phyloP scores from a whole-genome alignment of 2,888 invertebrate species.

The Lithosia quadra region DNA sequence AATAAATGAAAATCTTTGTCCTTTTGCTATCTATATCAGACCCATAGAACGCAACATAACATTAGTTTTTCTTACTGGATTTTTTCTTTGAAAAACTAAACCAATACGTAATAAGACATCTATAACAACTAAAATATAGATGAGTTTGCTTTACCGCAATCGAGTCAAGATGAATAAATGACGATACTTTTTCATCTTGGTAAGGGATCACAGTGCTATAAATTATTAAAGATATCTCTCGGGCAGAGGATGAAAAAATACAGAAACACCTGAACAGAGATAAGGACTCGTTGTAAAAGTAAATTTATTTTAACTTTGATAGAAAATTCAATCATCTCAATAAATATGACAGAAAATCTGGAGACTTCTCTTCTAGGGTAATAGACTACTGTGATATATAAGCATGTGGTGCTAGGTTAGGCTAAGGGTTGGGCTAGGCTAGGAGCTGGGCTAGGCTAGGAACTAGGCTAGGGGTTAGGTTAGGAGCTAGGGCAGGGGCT shows the following conservation, averaged over 20 bases:
- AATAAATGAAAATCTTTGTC: too few species aligned
- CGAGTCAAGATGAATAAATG: slow-evolving; percentile 45
- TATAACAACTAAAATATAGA: slow-evolving; percentile 6
- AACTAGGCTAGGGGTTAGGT: too few species aligned
- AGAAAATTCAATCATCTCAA: slow-evolving; percentile 17
- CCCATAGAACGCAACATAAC: neutral
- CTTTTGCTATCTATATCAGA: neutral
- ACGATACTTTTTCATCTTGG: slow-evolving; percentile 47
- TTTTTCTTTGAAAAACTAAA: neutral
- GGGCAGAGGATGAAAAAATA: slow-evolving; percentile 29
- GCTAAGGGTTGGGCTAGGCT: too few species aligned
- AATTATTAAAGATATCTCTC: slow-evolving; percentile 48
- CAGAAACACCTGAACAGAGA: slow-evolving; percentile 31
- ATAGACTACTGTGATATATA: too few species aligned
- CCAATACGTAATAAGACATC: slow-evolving; percentile 2
- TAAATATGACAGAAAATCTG: neutral
- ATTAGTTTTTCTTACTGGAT: neutral
- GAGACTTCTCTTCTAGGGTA: neutral
- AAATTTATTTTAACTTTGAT: slow-evolving; percentile 18
- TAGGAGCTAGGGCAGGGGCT: too few species aligned
- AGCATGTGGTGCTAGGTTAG: too few species aligned
- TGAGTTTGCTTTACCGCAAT: slow-evolving; percentile 28
- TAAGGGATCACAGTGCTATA: slow-evolving; percentile 45
- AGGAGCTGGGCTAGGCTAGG: too few species aligned
- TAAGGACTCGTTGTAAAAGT: slow-evolving; percentile 14